Conservation (phyloP, 2,888 invertebrate species). For the Onthophagus sagittarius region DNA sequence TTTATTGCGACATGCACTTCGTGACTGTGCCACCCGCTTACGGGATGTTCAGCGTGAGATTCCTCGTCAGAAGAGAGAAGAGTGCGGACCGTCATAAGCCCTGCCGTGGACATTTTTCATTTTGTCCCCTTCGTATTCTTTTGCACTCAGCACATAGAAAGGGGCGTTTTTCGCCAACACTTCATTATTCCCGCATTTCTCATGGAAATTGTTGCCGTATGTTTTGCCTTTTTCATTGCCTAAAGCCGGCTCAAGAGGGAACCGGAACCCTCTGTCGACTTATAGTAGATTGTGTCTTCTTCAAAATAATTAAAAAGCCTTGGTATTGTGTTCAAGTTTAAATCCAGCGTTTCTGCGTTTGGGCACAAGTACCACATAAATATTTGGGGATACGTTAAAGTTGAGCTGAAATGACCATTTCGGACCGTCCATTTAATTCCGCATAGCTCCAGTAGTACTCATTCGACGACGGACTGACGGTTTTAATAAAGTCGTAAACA, state of each 20-base stretch:
- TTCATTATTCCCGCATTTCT: not conserved
- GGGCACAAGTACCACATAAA: not conserved
- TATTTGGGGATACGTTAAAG: not conserved
- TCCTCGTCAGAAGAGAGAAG: constrained; percentile 35
- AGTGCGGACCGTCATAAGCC: constrained; percentile 42
- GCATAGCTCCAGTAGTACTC: not conserved
- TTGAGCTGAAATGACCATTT: not conserved
- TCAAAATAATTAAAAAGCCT: not conserved
- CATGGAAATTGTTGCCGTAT: not conserved
- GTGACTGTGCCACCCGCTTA: constrained; percentile 37
- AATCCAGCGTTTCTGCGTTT: not conserved
- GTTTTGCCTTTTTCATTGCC: not conserved
- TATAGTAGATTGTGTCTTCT: not conserved
- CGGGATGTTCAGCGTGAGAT: constrained; percentile 11
- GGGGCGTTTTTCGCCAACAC: not conserved
- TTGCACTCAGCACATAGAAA: not conserved
- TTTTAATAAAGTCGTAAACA: not conserved
- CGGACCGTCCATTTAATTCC: not conserved
- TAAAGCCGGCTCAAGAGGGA: not conserved
- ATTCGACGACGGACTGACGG: not conserved
- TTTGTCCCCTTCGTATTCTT: not conserved
- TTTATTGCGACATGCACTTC: constrained; percentile 48
- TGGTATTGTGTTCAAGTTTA: not conserved
- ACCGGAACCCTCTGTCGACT: not conserved
- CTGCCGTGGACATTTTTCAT: constrained; percentile 26